Evolutionary conservation across 2,888 invertebrate genomes (phyloP), one percentile per base, ranked within the genome.

Genomic region (Cartodere bifasciata): DNA sequence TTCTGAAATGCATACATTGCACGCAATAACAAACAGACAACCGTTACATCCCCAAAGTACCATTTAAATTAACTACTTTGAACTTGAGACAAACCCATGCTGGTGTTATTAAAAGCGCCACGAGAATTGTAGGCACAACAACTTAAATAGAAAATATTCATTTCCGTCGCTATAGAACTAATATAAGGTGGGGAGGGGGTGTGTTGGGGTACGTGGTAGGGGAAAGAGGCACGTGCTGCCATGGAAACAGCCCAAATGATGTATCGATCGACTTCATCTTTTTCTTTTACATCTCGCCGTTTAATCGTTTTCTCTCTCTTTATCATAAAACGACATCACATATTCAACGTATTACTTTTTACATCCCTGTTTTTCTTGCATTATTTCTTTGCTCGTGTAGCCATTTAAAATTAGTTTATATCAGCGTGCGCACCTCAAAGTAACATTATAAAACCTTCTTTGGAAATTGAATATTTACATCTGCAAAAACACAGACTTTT

Each of bases 181-280:
- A 56, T 58, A 56, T 54, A 55, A 55, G 47, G 47, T 39, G 45
- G 38, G 36, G 31, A 41, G 37, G 47, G 46, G 47, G 47, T 39
- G 42, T 43, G 45, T 48, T 50, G 44, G 44, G 46, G 47, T 44
- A 45, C 39, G 43, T 47, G 48, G 35, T 41, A 41, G 50, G 55
- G 56, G 49, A 50, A 49, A 53, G 54, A 54, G 56, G 56, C 55
- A 56, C 57, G 55, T 60, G 62, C 60, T 63, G 53, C 62, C 62
- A 63, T 63, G 62, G 63, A 57, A 62, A 63, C 62, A 61, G 60
- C 58, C 59, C 60, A 63, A 63, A 63, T 63, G 62, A 63, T 58
- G 62, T 62, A 63, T 63, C 61, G 63, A 63, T 63, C 60, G 53
- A 46, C 43, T 48, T 49, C 47, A 46, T 60, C 60, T 55, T 55